Base-by-base conservation (phyloP, 1,140 invertebrate genomes). In the Aplysia californica region DNA sequence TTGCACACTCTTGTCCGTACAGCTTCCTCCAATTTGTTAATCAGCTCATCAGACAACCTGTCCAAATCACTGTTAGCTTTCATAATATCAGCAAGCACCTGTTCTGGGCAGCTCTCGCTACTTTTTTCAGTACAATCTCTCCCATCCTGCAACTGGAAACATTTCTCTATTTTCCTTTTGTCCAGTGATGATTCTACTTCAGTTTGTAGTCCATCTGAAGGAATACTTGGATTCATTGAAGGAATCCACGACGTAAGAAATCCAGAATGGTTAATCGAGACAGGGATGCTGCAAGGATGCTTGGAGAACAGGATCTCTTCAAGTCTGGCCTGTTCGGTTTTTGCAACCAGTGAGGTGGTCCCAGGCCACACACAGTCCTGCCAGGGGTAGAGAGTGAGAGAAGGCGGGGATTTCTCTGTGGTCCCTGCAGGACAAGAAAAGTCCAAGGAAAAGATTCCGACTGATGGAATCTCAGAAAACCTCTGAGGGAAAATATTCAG, bases 381-480 rank as follows among this genome's bases (percentile, higher is more conserved):
- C 18, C 89, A 50, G 20, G 70, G 70, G 71, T 68, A 33, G 15
- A 73, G 61, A 10, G 68, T 70, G 18, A 41, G 23, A 38, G 31
- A 15, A 20, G 65, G 72, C 26, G 3, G 20, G 38, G 0, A 4
- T 21, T n/a, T 31, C 18, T 1, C 35, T 65, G 26, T 21, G 61
- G 20, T 3, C 3, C 6, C 6, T 10, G n/a, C 55, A 21, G n/a
- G 3, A 38, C 21, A 84, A 61, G 85, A 85, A 56, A 95, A 85
- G 88, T 94, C 89, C 44, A 94, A 84, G 68, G 89, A 90, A 89
- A 93, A 95, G 61, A 95, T 91, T 78, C 94, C 93, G 80, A 92
- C 87, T 5, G 94, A 91, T 64, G 96, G 95, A 69, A 97, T 85
- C 92, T 97, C 93, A 61, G 80, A 85, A 91, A 70, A 77, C 72